Base-by-base conservation (phyloP, 2,113 vertebrate genomes). In the Acanthochromis polyacanthus region DNA sequence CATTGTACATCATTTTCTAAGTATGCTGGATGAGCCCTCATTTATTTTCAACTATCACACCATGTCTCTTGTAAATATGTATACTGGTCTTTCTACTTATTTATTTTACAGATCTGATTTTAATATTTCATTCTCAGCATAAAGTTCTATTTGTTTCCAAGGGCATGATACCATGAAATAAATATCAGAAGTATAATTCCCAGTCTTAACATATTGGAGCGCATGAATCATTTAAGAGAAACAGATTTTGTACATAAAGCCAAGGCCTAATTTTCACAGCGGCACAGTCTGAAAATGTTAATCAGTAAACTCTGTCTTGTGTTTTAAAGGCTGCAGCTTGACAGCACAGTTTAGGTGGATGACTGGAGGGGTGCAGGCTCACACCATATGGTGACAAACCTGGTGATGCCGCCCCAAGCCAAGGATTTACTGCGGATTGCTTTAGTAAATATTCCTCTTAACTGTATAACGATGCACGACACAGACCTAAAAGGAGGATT, bases 11-110 rank as follows among this genome's bases (percentile, higher is more conserved):
- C 89, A 89, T 91, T 93, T 93, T 91, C 87, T 85, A 81, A 92
- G 92, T 91, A 84, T 87, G 86, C 90, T 75, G 83, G 91, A 93
- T 90, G 90, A 93, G 85, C 53, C 85, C 93, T 94, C 91, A 93
- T 95, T 94, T 94, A 94, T 94, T 93, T 92, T 94, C 92, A 88
- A 88, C 92, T 91, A 92, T 93, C 89, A 91, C 91, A 93, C 90
- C 90, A 93, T 92, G 94, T 92, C 90, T 93, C 92, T 93, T 93
- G 94, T 94, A 93, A 94, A 94, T 94, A 93, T 94, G 93, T 92
- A 93, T 93, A 93, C 90, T 94, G 93, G 88, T 92, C 88, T 89
- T 93, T 93, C 91, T 89, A 91, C 89, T 93, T 95, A 93, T 95
- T 95, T 94, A 94, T 94, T 94, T 94, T 95, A 93, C 94, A 94